A percentile compares a stretch with the other conserved stretches of the same genome.
Evolutionary conservation across 2,797 vertebrate genomes (phyloP).

Genomic region (Cuniculus paca): DNA sequence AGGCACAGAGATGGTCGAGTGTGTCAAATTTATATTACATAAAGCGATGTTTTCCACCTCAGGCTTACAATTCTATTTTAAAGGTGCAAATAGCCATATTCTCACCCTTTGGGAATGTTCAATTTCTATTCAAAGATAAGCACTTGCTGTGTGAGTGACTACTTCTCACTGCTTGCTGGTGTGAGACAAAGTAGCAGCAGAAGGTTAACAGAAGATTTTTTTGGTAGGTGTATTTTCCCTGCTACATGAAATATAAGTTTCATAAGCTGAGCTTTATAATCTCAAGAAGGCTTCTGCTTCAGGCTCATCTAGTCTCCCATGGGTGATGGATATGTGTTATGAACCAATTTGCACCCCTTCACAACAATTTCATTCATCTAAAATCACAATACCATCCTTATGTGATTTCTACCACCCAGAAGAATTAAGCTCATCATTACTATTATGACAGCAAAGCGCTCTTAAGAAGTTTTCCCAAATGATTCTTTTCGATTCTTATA

Average conservation of each 20-base stretch:
- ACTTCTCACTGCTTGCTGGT: slow-evolving; percentile 61
- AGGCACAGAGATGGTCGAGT: slow-evolving; percentile 9
- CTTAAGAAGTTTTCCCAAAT: slow-evolving; percentile 79
- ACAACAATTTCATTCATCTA: slow-evolving; percentile 74
- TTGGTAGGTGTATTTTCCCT: slow-evolving; percentile 64
- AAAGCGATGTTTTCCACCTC: slow-evolving; percentile 61
- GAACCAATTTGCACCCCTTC: slow-evolving; percentile 79
- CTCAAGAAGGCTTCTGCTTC: slow-evolving; percentile 69
- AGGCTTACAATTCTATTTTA: slow-evolving; percentile 74
- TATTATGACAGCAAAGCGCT: slow-evolving; percentile 69
- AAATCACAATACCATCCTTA: slow-evolving; percentile 69
- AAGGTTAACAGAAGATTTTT: slow-evolving; percentile 77
- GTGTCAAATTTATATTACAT: slow-evolving; percentile 59
- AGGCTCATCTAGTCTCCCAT: slow-evolving; percentile 62
- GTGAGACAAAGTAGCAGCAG: slow-evolving; percentile 42
- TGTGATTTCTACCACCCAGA: slow-evolving; percentile 66
- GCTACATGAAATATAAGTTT: slow-evolving; percentile 67
- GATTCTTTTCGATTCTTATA: slow-evolving; percentile 69
- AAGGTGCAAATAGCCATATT: slow-evolving; percentile 82
- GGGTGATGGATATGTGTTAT: slow-evolving; percentile 53
- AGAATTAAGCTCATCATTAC: slow-evolving; percentile 76
- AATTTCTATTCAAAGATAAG: slow-evolving; percentile 78
- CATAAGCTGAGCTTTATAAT: slow-evolving; percentile 68
- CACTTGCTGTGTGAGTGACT: slow-evolving; percentile 70
- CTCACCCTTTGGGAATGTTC: slow-evolving; percentile 82